Conservation (phyloP, 92 coral and sea anemone species). For the Umimayanthus chanpuru region DNA sequence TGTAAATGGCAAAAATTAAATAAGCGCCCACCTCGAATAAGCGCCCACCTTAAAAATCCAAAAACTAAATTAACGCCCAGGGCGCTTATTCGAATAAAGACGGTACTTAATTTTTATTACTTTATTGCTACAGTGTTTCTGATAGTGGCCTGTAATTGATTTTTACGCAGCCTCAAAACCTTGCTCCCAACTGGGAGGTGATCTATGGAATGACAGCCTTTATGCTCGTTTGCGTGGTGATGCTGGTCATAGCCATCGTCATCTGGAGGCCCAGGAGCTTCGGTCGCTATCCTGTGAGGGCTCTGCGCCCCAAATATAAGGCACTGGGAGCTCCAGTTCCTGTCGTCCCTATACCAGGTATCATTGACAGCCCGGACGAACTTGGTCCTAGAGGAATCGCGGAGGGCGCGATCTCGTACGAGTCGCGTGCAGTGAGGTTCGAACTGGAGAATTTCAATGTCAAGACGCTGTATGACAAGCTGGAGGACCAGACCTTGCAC, state of each 20-base stretch:
- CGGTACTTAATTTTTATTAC: too few species aligned
- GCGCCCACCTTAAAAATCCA: too few species aligned
- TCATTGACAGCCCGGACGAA: slow-evolving; percentile 84
- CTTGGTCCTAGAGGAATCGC: slow-evolving; percentile 96
- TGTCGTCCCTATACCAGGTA: slow-evolving; percentile 95
- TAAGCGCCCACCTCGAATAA: too few species aligned
- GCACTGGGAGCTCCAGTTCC: slow-evolving; percentile 99
- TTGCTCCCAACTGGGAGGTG: slow-evolving; percentile 92
- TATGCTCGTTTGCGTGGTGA: slow-evolving; percentile 88
- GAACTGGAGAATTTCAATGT: slow-evolving; percentile 97
- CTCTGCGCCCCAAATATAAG: slow-evolving; percentile 95
- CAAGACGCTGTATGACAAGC: slow-evolving; percentile 90
- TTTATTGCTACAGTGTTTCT: too few species aligned
- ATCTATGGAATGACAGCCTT: slow-evolving; percentile 95
- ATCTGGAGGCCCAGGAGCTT: slow-evolving; percentile 98
- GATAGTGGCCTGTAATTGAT: not conserved
- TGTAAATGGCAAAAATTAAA: too few species aligned
- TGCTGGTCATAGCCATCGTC: slow-evolving; percentile 94
- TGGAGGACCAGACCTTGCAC: slow-evolving; percentile 97
- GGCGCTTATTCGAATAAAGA: too few species aligned
- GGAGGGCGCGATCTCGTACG: slow-evolving; percentile 82
- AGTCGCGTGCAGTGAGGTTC: slow-evolving; percentile 76
- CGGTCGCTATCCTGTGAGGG: slow-evolving; percentile 82
- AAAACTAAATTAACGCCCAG: too few species aligned
- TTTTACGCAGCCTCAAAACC: slow-evolving; percentile 79